Conservation (phyloP, 2,113 vertebrate genomes). For the Gallinago undulata region DNA sequence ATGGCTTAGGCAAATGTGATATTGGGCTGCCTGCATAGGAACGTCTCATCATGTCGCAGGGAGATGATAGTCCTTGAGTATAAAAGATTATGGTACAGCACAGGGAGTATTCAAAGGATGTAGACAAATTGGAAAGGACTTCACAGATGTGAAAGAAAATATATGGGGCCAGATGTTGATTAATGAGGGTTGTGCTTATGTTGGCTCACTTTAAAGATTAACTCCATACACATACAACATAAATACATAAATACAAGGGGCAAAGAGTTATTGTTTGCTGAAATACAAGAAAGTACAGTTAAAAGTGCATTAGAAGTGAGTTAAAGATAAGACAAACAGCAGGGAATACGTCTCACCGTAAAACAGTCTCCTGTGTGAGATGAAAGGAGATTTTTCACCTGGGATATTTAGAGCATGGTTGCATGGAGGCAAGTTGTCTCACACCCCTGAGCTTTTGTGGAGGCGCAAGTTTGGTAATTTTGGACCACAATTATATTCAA, state of each 20-base stretch:
- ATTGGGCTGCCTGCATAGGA: background rate
- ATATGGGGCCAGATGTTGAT: conserved; percentile 22
- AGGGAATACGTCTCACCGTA: background rate
- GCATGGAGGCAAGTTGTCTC: background rate
- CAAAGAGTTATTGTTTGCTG: conserved; percentile 4
- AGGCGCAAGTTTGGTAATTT: background rate
- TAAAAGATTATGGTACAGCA: background rate
- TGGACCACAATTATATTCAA: background rate
- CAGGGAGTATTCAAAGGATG: background rate
- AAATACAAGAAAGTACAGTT: background rate
- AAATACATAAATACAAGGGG: background rate
- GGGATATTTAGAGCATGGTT: background rate
- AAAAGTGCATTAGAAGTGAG: background rate
- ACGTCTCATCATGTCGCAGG: background rate
- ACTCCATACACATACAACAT: background rate
- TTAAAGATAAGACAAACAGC: background rate
- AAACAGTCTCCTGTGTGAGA: background rate
- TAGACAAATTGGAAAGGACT: conserved; percentile 25
- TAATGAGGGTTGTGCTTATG: conserved; percentile 10
- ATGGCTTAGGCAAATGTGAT: background rate
- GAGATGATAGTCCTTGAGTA: background rate
- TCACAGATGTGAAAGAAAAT: conserved; percentile 32
- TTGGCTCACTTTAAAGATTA: conserved; percentile 7
- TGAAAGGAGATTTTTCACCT: background rate
- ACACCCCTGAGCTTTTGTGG: background rate